Evolutionary conservation across 2,797 vertebrate genomes (phyloP), one percentile per base, ranked within the genome.

Genomic region (Psittacula derbiana): DNA sequence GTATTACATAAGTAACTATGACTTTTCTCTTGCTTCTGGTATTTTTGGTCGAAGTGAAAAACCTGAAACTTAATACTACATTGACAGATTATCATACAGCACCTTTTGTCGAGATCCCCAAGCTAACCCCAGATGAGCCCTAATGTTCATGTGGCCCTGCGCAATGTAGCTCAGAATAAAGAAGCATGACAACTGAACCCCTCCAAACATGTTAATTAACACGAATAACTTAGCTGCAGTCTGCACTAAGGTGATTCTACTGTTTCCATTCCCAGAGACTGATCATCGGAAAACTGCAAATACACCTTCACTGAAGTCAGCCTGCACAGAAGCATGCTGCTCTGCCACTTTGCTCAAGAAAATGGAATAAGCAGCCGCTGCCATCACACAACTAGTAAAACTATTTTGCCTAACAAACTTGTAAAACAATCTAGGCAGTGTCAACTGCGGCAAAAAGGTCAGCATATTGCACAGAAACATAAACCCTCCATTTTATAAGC

Each of bases 141-240:
- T 28, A 43, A 74, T 69, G 41, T 78, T 86, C 21, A 16, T 23
- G 73, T 1, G 14, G 69, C 49, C 53, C 72, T 49, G 16, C 36
- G 40, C 53, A 90, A 31, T 40, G 72, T 27, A 83, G 72, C 61
- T 92, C 28, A 86, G 75, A 91, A 87, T 60, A 75, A 85, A 89
- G 76, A 2, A 80, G 10, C 17, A 7, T 18, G 21, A 41, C 28
- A 78, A 64, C 15, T 30, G 62, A 52, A 8, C 6, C 5, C 31
- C 3, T 4, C 31, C 30, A 15, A 73, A 67, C 33, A 82, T 33
- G 10, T 62, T 70, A 30, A 30, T 21, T 64, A 64, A 52, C 30
- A 85, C 36, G 21, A 93, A 47, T 64, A 87, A 64, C 16, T 81
- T 70, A 9, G 28, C 25, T 61, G 38, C 30, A 16, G 10, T 40